Base-by-base conservation (phyloP, 1,140 invertebrate genomes). In the Latrodectus geometricus region DNA sequence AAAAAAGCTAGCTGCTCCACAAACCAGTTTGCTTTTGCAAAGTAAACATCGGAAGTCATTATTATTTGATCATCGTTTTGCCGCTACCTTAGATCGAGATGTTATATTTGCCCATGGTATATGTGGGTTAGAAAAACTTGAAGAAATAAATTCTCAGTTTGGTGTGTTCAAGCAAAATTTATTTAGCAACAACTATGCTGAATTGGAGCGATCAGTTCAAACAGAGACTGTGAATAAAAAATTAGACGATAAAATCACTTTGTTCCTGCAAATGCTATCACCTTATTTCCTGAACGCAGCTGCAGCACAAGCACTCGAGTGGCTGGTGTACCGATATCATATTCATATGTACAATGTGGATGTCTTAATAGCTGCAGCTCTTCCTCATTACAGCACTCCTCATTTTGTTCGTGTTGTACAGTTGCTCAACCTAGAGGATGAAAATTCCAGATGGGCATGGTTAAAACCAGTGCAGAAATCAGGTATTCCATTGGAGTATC, bases 381-480 rank as follows among this genome's bases (percentile, higher is more conserved):
- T 99, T 68, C 97, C 98, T 0, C 98, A 97, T 90, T 96, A 98
- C 91, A 95, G 97, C 89, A 96, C 96, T 20, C 95, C 95, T 87
- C 95, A 96, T 76, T 99, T 99, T 92, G 93, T 95, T 0, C 93
- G 96, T 82, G 92, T 96, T 80, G 89, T 98, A 11, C 96, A 97
- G 91, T 91, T 97, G 3, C 91, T 97, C 82, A 92, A 94, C 72
- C 90, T 97, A 15, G 92, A 93, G 56, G 91, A 93, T 48, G 88
- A 90, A 4, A 91, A 91, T 54, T 93, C 94, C 72, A 93, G 93
- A 83, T 98, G 96, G 96, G 91, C 93, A 89, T 98, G 96, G 95
- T 90, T 98, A 15, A 90, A 92, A 23, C 90, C 93, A 1, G 87
- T 96, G 0, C 95, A 97, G 90, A 95, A 95, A 90, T 91, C 93